These are phyloP conservation scores for Bos indicus DNA, from an alignment of 2,113 vertebrate species.

Conservation along the genomic window DNA sequence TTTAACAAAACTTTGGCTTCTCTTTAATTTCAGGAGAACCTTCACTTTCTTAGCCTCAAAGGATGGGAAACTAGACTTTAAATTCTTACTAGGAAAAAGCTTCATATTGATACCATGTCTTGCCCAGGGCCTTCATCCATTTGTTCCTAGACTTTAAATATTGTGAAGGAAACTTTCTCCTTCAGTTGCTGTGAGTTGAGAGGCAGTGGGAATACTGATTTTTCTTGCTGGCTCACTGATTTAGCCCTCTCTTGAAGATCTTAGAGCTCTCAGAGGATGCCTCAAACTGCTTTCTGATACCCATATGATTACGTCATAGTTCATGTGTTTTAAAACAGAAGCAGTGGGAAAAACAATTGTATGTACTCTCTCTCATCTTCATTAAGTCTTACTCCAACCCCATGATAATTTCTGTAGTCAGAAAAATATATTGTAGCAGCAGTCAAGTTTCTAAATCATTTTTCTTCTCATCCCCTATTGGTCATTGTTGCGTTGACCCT, in stretches of 20 bases:
- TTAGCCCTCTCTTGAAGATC: neutral
- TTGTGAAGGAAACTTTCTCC: neutral
- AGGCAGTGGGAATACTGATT: neutral
- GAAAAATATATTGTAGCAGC: neutral
- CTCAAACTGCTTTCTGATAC: neutral
- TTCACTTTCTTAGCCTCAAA: neutral
- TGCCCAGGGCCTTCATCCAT: neutral
- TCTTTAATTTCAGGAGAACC: neutral
- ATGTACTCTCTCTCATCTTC: neutral
- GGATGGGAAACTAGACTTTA: neutral
- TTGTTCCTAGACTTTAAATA: conserved; percentile 5
- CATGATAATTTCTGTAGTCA: neutral
- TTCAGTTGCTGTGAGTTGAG: neutral
- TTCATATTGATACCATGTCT: neutral
- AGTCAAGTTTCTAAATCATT: neutral
- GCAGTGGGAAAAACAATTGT: neutral
- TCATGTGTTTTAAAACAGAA: conserved; percentile 2
- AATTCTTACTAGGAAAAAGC: neutral
- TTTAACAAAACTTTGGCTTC: neutral
- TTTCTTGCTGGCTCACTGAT: neutral
- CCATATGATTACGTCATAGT: neutral
- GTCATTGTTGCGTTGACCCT: neutral
- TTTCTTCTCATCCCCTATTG: neutral
- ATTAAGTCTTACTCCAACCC: neutral
- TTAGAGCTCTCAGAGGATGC: neutral